phyloP scores from a whole-genome alignment of 2,113 vertebrate genomes.

The Alligator sinensis region DNA sequence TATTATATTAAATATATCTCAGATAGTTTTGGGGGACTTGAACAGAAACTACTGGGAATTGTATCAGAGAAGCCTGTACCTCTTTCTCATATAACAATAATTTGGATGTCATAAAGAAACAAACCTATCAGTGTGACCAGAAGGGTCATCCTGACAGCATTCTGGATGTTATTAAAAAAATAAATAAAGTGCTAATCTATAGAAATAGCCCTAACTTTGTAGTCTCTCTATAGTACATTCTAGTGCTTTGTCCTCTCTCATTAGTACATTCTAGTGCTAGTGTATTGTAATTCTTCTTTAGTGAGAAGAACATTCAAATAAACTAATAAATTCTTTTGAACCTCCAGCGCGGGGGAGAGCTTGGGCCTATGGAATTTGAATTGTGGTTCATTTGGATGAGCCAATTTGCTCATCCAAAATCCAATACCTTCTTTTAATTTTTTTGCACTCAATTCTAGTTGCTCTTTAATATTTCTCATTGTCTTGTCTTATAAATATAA shows the following conservation, averaged over 20 bases:
- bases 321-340: neutral
- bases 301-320: neutral
- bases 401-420: neutral
- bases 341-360: too few species aligned
- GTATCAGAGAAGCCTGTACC: neutral
- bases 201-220: neutral
- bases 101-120: neutral
- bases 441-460: neutral
- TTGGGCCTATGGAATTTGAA: too few species aligned
- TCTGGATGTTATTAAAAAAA: neutral
- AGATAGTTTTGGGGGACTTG: neutral
- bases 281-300: neutral
- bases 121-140: neutral
- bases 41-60: neutral
- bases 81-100: neutral
- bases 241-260: neutral
- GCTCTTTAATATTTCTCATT: neutral
- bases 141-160: neutral
- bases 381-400: neutral
- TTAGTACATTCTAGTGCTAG: neutral
- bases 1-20: neutral
- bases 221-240: neutral
- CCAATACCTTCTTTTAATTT: neutral
- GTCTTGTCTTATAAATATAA: neutral
- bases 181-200: neutral